These are phyloP conservation scores for Drosophila suboccidentalis DNA, from an alignment of 2,888 invertebrate genomes.

Conservation along the genomic window DNA sequence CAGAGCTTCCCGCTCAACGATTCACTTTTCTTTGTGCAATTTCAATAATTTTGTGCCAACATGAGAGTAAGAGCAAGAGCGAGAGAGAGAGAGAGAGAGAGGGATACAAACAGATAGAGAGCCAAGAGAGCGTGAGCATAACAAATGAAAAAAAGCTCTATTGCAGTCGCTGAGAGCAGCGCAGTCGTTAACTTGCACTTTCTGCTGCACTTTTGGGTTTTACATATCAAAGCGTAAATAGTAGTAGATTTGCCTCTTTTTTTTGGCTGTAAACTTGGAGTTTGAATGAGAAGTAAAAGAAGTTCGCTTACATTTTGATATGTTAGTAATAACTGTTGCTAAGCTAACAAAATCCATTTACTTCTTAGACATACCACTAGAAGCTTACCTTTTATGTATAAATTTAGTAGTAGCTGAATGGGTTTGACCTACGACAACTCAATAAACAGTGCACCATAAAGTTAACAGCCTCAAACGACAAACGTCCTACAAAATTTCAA, in stretches of 20 bases:
- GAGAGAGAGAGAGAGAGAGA: constrained; percentile 4
- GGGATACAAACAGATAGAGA: constrained; percentile 6
- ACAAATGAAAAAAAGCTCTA: constrained; percentile 45
- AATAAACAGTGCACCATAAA: constrained; percentile 47
- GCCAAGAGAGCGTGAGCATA: constrained; percentile 47
- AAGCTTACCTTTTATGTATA: neutral
- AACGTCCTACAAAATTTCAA: constrained; percentile 42
- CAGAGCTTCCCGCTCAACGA: constrained; percentile 63
- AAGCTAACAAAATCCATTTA: neutral
- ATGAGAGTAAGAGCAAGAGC: constrained; percentile 12
- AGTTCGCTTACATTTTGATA: neutral
- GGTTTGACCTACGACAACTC: constrained; percentile 74
- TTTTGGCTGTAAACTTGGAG: constrained; percentile 2
- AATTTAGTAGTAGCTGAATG: neutral
- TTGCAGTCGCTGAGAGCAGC: constrained; percentile 39
- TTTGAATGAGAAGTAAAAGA: neutral
- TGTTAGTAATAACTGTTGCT: neutral
- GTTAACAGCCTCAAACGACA: constrained; percentile 13
- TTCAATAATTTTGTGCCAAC: constrained; percentile 66
- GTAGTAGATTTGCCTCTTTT: constrained; percentile 58
- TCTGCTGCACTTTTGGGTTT: constrained; percentile 60
- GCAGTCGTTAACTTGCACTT: constrained; percentile 66
- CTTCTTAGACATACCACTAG: neutral
- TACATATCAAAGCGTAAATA: constrained; percentile 42
- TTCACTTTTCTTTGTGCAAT: constrained; percentile 82